Percentiles rank a stretch among this genome's conserved stretches.
Conservation (phyloP, 2,113 vertebrate genomes). For the Delphinapterus leucas region DNA sequence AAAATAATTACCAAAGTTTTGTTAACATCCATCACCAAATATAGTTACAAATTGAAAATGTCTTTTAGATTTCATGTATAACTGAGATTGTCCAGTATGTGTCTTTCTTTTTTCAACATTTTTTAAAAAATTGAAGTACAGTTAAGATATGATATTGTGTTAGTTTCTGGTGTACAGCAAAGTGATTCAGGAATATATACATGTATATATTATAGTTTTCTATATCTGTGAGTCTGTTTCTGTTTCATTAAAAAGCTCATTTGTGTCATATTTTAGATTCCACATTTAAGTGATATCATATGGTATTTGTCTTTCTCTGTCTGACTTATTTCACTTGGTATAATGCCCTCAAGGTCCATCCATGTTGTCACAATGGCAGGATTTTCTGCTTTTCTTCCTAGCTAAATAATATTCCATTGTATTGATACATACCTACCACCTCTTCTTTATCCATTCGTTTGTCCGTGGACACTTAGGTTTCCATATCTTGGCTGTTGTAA, state of each 20-base stretch:
- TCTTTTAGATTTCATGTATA: neutral
- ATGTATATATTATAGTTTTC: neutral
- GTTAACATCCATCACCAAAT: neutral
- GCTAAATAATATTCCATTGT: neutral
- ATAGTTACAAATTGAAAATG: neutral
- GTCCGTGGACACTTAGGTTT: neutral
- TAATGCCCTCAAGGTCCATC: neutral
- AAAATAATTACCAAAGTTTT: neutral
- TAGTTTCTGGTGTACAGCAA: neutral
- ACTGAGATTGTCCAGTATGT: neutral
- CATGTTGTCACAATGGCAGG: neutral
- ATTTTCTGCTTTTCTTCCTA: neutral
- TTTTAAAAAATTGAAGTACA: neutral
- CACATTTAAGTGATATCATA: neutral
- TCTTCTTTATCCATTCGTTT: neutral
- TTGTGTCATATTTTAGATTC: neutral
- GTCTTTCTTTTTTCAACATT: neutral
- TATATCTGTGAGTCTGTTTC: neutral
- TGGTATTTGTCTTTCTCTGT: neutral
- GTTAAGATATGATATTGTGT: neutral
- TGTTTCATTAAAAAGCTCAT: neutral
- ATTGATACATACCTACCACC: accelerated
- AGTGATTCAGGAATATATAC: neutral
- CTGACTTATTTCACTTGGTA: neutral
- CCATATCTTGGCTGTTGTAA: neutral